These are phyloP conservation scores for Orientallactaga bullata DNA, from an alignment of 2,113 vertebrate species.

Conservation along the genomic window DNA sequence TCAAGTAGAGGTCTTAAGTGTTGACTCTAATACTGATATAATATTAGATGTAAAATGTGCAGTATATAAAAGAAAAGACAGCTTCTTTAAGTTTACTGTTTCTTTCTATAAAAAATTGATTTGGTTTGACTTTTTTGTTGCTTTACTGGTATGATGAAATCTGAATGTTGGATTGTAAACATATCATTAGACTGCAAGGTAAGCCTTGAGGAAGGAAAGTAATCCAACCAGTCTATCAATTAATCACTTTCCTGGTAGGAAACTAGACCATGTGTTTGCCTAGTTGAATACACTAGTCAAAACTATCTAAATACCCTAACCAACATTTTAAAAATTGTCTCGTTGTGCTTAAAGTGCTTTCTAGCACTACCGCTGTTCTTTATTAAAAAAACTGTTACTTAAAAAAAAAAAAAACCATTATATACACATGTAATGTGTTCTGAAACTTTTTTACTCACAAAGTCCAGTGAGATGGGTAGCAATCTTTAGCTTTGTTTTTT, in stretches of 20 bases:
- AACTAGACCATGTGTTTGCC: slow-evolving; percentile 33
- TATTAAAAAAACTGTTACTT: slow-evolving; percentile 14
- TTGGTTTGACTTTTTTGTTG: slow-evolving; percentile 12
- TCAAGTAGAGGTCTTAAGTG: neutral
- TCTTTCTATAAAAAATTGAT: slow-evolving; percentile 45
- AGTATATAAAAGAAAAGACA: neutral
- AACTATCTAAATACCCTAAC: slow-evolving; percentile 37
- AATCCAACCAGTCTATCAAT: slow-evolving; percentile 39
- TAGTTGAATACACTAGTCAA: slow-evolving; percentile 36
- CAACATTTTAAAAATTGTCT: neutral
- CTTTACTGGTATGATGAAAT: slow-evolving; percentile 30
- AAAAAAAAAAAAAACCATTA: too few relatives aligned
- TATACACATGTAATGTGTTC: slow-evolving; percentile 21
- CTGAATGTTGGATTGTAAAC: slow-evolving; percentile 34
- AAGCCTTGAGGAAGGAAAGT: slow-evolving; percentile 50
- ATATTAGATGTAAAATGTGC: slow-evolving; percentile 23
- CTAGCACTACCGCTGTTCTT: neutral
- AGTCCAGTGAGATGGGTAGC: neutral
- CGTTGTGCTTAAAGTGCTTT: slow-evolving; percentile 30
- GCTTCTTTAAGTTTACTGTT: neutral
- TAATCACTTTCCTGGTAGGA: slow-evolving; percentile 45
- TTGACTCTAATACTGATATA: neutral
- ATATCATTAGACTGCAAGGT: slow-evolving; percentile 19
- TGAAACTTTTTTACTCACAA: slow-evolving; percentile 35
- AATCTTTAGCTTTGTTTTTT: slow-evolving; percentile 60